Percentiles rank a stretch among this genome's conserved stretches.
Evolutionary conservation across 2,113 vertebrate species (phyloP).

Genomic region (Phylloscopus trochiloides): DNA sequence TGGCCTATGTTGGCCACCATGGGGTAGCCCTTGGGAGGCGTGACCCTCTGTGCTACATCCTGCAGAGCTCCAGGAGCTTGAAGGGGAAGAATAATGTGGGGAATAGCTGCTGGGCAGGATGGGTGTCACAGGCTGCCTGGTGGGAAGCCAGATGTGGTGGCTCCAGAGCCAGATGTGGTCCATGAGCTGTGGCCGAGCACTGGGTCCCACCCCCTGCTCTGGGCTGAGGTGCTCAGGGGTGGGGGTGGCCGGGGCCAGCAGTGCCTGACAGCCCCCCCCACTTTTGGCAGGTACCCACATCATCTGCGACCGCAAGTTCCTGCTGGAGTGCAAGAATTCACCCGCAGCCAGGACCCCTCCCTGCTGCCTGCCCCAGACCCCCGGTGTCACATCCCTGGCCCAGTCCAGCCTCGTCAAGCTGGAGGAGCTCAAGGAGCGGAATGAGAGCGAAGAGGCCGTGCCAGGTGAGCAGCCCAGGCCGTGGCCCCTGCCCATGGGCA

Average conservation of each 20-base stretch:
- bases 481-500: rapidly evolving
- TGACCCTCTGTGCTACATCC: background rate
- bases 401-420: conserved; percentile 81
- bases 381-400: conserved; percentile 83
- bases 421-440: conserved; percentile 81
- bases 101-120: background rate
- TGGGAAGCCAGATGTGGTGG: background rate
- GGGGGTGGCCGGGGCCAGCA: background rate
- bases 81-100: background rate
- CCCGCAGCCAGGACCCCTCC: conserved; percentile 86
- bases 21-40: rapidly evolving
- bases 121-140: background rate
- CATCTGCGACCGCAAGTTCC: conserved; percentile 92
- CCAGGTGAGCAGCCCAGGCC: conserved; percentile 75
- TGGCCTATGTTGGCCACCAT: background rate
- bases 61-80: background rate
- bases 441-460: conserved; percentile 85
- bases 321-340: conserved; percentile 92
- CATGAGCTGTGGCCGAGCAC: rapidly evolving
- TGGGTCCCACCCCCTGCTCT: background rate
- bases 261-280: background rate
- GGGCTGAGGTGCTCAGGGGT: background rate
- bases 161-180: background rate
- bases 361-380: conserved; percentile 90
- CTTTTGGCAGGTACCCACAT: conserved; percentile 84